Conservation (phyloP, 1,140 invertebrate genomes). For the Cardiocondyla obscurior region DNA sequence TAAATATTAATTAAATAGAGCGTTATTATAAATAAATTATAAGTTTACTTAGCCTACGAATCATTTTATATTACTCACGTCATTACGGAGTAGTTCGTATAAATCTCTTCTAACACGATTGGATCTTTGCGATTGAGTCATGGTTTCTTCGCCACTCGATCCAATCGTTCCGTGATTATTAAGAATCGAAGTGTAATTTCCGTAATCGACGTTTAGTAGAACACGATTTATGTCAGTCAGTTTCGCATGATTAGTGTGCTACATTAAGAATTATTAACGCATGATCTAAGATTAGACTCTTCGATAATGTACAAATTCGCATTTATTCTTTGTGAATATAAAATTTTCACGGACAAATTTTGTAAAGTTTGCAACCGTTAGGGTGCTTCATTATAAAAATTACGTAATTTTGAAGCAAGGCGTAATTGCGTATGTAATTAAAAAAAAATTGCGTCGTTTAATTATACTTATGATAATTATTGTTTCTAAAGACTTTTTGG, state of each 20-base stretch:
- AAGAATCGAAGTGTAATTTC: conserved; percentile 7
- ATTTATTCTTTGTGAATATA: background rate
- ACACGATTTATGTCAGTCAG: conserved; percentile 13
- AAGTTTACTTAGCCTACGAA: conserved; percentile 69
- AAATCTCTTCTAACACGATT: conserved; percentile 15
- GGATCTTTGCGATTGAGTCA: conserved; percentile 8
- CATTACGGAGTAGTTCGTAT: background rate
- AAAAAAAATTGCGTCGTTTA: conserved; percentile 9
- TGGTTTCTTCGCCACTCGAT: background rate
- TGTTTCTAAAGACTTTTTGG: background rate
- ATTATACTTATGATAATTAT: conserved; percentile 6
- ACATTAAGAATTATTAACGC: background rate
- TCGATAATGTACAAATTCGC: background rate
- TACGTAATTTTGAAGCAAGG: background rate
- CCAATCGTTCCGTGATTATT: background rate
- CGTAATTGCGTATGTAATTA: conserved; percentile 10
- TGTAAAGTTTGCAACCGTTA: background rate
- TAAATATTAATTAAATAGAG: conserved; percentile 81
- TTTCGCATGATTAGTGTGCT: background rate
- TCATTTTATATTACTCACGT: conserved; percentile 51
- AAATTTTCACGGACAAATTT: background rate
- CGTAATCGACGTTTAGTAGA: conserved; percentile 4
- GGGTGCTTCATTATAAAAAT: background rate
- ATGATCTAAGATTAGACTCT: background rate
- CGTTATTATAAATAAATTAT: conserved; percentile 80